phyloP scores from a whole-genome alignment of 2,113 vertebrate genomes.

The Larimichthys polyactis region DNA sequence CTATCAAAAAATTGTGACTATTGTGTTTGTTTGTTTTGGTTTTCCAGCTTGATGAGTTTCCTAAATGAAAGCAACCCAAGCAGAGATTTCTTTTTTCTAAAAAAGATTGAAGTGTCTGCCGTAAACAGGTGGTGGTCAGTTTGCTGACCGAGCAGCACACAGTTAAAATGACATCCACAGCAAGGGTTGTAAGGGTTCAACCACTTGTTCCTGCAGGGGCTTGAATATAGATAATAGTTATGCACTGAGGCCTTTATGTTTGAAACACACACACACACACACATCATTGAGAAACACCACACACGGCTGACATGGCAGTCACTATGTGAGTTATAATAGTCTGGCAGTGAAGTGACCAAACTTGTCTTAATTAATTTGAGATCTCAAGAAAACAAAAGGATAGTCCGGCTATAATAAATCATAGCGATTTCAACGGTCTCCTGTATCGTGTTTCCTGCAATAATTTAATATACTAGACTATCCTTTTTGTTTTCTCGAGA shows the following conservation, averaged over 20 bases:
- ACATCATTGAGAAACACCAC: constrained; percentile 47
- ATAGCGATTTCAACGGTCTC: no score
- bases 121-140: constrained; percentile 86
- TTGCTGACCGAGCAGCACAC: constrained; percentile 75
- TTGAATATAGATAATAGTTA: constrained; percentile 77
- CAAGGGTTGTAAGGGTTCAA: constrained; percentile 82
- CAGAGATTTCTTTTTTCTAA: constrained; percentile 12
- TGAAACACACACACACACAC: constrained; percentile 31
- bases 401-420: no score
- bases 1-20: not conserved
- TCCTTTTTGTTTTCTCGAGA: no score
- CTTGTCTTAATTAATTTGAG: no score
- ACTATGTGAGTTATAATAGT: not conserved
- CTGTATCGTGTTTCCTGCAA: no score
- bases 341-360: not conserved
- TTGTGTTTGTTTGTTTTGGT: not conserved
- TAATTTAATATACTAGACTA: no score
- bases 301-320: not conserved
- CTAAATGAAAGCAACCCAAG: not conserved
- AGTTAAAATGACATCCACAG: constrained; percentile 85
- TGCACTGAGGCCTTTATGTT: constrained; percentile 63
- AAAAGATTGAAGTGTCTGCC: constrained; percentile 60
- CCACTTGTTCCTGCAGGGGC: constrained; percentile 82
- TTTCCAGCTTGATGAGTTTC: not conserved
- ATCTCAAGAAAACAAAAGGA: no score